Evolutionary conservation across 2,888 invertebrate genomes (phyloP), one percentile per base, ranked within the genome.

Genomic region (Chrysodeixis includens): DNA sequence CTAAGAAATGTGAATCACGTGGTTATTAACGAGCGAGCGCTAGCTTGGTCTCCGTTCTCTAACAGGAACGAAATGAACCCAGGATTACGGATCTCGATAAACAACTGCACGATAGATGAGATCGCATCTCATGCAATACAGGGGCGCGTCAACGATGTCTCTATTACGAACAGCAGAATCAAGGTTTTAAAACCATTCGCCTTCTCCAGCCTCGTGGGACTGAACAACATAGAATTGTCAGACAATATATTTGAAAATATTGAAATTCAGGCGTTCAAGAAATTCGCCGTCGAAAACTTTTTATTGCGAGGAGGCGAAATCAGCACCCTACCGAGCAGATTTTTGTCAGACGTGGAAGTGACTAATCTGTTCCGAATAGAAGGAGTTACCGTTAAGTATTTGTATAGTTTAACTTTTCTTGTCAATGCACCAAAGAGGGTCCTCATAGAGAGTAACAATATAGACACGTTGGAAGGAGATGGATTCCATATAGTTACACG

Each of bases 241-340:
- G 95, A 97, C 79, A 96, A 97, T 64, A 87, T 88, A 2, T 94
- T 97, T 53, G 93, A 95, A 51, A 95, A 93, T 56, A 95, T 97
- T 55, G 96, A 97, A 76, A 95, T 96, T 49, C 96, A 98, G 90
- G 96, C 97, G 1, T 97, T 98, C 83, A 98, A 98, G 84, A 97
- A 97, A 90, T 97, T 98, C 84, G 96, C 96, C 30, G 96, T 97
- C 0, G 95, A 96, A 40, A 96, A 96, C 75, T 95, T 98, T 72
- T 93, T 96, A 74, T 89, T 98, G 58, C 94, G 95, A 51, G 96
- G 97, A 4, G 96, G 97, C 22, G 90, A 85, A 12, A 95, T 97
- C 55, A 90, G 93, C 30, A 93, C 93, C 58, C 87, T 97, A 67
- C 97, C 97, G 5, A 97, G 97, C 78, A 95, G 97, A 69, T 96